Evolutionary conservation across 2,888 invertebrate species (phyloP), one percentile per base, ranked within the genome.

Genomic region (Marasmarcha lunaedactyla): DNA sequence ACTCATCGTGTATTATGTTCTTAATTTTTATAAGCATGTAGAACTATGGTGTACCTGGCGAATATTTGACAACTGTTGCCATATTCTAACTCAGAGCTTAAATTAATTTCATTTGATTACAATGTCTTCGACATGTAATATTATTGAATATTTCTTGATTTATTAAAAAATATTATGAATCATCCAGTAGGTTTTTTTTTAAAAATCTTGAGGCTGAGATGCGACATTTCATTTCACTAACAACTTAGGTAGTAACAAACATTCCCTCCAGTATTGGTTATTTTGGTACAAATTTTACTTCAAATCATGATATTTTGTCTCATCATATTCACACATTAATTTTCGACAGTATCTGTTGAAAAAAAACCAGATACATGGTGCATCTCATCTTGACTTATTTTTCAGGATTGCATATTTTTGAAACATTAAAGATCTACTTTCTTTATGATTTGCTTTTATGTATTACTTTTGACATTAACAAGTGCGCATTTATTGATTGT

Each of bases 401-500:
- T 20, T 20, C 3, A 20, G 7, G 20, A 20, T 20, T 20, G 20
- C 7, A 7, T 20, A 20, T 20, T 20, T 7, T 20, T 20, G 3
- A 5, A 20, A 7, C 7, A 20, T 20, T 20, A 20, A 20, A 5
- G 7, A 7, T 20, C 7, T 25, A 37, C 11, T 26, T 13, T 7
- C 46, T 52, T 41, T 40, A 34, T 39, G 41, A 27, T 38, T 39
- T 36, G 39, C 40, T 45, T 35, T 20, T 41, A 1, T 57, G 54
- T 54, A 49, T 55, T 58, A 54, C 39, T 51, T 54, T 47, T 20
- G 20, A 20, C 20, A 20, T 20, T 20, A 20, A 20, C 20, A 5
- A 63, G 59, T 65, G 61, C 66, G 78, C 81, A 81, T 79, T 81
- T 81, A 78, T 78, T 79, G 55, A 67, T 63, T 72, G 68, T 68